A percentile compares a stretch with the other conserved stretches of the same genome.
phyloP scores from a whole-genome alignment of 2,797 vertebrate species.

The Carapus acus region DNA sequence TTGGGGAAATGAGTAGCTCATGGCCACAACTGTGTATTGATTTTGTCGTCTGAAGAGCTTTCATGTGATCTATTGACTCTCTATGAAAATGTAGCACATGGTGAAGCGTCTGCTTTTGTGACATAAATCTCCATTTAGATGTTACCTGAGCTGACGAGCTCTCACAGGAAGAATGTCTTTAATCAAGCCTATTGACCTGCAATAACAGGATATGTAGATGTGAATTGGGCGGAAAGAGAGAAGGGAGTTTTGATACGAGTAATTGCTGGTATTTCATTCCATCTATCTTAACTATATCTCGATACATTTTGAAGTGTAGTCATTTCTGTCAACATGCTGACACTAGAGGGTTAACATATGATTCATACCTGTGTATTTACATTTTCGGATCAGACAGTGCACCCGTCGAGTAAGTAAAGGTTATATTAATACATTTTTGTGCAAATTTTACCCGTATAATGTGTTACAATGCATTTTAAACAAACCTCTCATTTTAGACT shows the following conservation, averaged over 20 bases:
- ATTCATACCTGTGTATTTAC: too few species aligned
- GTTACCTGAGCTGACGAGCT: constrained; percentile 6
- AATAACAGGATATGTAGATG: constrained; percentile 7
- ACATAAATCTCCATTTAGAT: constrained; percentile 30
- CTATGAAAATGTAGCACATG: constrained; percentile 31
- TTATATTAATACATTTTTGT: too few species aligned
- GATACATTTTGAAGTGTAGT: constrained; percentile 22
- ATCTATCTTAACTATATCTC: constrained; percentile 14
- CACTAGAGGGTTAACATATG: too few species aligned
- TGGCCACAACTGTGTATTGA: constrained; percentile 27
- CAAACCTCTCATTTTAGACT: too few species aligned
- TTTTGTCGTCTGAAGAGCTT: constrained; percentile 30
- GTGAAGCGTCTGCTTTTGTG: constrained; percentile 15
- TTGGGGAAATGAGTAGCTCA: constrained; percentile 8
- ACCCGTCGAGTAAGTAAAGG: too few species aligned
- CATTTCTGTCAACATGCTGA: constrained; percentile 6
- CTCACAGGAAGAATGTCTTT: constrained; percentile 2
- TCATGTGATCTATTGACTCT: constrained; percentile 46
- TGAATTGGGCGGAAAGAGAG: constrained; percentile 16
- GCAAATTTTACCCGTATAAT: too few species aligned
- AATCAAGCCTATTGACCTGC: constrained; percentile 10
- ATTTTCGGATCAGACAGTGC: too few species aligned
- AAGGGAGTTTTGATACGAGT: constrained; percentile 11
- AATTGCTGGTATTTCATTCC: constrained; percentile 9
- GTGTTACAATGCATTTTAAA: too few species aligned